phyloP scores from a whole-genome alignment of 2,888 invertebrate species.

The Zele albiditarsus region DNA sequence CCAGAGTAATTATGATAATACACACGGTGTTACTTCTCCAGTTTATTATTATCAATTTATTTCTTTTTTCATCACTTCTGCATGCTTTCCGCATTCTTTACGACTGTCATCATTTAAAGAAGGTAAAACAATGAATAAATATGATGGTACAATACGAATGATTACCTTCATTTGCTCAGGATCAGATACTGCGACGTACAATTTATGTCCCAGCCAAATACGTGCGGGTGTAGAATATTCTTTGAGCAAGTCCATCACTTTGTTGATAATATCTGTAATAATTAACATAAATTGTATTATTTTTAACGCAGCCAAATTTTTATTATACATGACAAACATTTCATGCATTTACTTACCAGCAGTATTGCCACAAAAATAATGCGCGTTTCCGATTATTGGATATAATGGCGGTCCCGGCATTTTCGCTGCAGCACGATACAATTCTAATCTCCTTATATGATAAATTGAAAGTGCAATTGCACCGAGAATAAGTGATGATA shows the following conservation, averaged over 20 bases:
- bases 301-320: not conserved
- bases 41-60: not conserved
- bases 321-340: not conserved
- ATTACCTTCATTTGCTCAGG: conserved; percentile 58
- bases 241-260: conserved; percentile 48
- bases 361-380: conserved; percentile 54
- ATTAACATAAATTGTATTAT: not conserved
- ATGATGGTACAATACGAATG: too few relatives aligned
- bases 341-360: conserved; percentile 46
- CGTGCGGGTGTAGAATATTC: conserved; percentile 56
- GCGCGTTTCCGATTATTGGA: conserved; percentile 58
- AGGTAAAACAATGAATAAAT: not conserved
- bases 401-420: conserved; percentile 55
- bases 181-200: conserved; percentile 54
- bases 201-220: conserved; percentile 54
- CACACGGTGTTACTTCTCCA: not conserved
- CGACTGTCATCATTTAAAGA: not conserved
- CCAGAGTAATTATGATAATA: not conserved
- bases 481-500: conserved; percentile 36
- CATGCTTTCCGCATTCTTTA: not conserved
- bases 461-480: conserved; percentile 44
- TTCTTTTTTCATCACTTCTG: not conserved
- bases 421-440: conserved; percentile 49
- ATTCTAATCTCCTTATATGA: conserved; percentile 42
- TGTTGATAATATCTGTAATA: conserved; percentile 53